Conservation (phyloP, 2,888 invertebrate genomes). For the Dynastes tityus region DNA sequence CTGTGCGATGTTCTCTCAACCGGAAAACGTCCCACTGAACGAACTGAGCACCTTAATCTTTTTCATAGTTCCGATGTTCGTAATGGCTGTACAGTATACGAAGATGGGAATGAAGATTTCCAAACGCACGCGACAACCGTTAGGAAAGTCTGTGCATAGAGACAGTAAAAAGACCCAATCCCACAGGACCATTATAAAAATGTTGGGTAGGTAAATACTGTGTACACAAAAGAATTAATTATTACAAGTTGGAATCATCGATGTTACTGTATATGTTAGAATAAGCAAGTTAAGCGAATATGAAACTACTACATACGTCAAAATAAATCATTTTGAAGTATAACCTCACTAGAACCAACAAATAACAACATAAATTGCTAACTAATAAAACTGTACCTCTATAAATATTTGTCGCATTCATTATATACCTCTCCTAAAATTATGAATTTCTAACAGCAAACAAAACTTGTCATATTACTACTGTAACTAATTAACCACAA, state of each 20-base stretch:
- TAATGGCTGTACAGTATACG: slow-evolving; percentile 85
- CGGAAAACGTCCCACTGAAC: slow-evolving; percentile 79
- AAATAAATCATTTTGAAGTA: too few relatives aligned
- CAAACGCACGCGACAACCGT: slow-evolving; percentile 70
- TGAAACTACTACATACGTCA: too few relatives aligned
- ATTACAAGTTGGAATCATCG: too few relatives aligned
- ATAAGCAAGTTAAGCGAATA: too few relatives aligned
- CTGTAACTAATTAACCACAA: background rate
- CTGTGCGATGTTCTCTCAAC: slow-evolving; percentile 81
- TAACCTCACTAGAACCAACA: too few relatives aligned
- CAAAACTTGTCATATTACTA: slow-evolving; percentile 13
- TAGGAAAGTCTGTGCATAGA: slow-evolving; percentile 76
- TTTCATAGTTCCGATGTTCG: slow-evolving; percentile 82
- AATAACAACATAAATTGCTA: too few relatives aligned
- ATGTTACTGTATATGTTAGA: too few relatives aligned
- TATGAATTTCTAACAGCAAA: slow-evolving; percentile 22
- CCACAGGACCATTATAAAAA: slow-evolving; percentile 83
- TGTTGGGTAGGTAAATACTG: slow-evolving; percentile 78
- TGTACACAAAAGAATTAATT: too few relatives aligned
- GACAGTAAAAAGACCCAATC: slow-evolving; percentile 80
- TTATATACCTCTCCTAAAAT: background rate
- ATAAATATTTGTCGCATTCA: too few relatives aligned
- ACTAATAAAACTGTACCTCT: too few relatives aligned
- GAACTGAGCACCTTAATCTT: slow-evolving; percentile 88
- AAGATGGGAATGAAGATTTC: slow-evolving; percentile 84